phyloP scores from a whole-genome alignment of 2,113 vertebrate genomes.

The Nestor notabilis region DNA sequence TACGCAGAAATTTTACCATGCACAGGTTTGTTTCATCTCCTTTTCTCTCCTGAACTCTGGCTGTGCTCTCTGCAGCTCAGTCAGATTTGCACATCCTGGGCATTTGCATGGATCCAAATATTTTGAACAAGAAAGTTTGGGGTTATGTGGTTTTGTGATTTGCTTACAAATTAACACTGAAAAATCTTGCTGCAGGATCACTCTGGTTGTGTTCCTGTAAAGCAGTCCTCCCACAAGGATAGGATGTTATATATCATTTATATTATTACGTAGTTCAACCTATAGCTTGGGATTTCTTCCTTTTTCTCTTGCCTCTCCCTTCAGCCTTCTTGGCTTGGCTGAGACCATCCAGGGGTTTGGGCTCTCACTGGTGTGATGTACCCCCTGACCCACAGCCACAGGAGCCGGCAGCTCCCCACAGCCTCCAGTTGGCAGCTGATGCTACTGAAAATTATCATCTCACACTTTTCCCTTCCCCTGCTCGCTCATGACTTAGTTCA shows the following conservation, averaged over 20 bases:
- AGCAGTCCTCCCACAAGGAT: not conserved
- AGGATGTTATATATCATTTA: not conserved
- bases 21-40: not conserved
- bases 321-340: not conserved
- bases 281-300: not conserved
- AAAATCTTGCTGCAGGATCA: not conserved
- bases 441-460: not conserved
- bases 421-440: not conserved
- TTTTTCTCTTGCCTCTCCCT: not conserved
- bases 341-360: not conserved
- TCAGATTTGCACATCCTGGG: not conserved
- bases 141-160: not conserved
- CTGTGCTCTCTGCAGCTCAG: not conserved
- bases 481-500: not conserved
- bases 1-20: not conserved
- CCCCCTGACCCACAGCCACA: fast-evolving
- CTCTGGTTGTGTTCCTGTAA: not conserved
- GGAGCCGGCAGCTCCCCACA: not conserved
- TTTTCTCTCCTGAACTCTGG: not conserved
- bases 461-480: fast-evolving
- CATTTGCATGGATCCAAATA: not conserved
- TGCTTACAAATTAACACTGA: not conserved
- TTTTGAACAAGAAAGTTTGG: not conserved
- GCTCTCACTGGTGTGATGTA: not conserved
- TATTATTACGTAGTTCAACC: not conserved